Conservation (phyloP, 2,113 vertebrate genomes). For the Scophthalmus maximus region DNA sequence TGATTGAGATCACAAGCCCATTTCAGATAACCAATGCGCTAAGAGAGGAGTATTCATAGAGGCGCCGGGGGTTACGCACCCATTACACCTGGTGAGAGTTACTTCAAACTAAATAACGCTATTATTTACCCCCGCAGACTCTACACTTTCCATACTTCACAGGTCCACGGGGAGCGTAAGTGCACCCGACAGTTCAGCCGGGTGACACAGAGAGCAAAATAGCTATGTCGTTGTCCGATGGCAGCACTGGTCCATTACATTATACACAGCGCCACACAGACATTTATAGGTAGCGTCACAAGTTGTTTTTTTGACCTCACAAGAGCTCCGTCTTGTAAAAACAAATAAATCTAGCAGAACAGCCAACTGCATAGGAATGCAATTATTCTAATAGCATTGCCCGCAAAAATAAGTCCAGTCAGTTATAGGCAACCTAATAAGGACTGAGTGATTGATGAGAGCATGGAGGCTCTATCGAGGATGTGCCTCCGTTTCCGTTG, state of each 20-base stretch:
- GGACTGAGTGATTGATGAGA: constrained; percentile 70
- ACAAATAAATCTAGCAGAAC: constrained; percentile 72
- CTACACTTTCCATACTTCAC: constrained; percentile 51
- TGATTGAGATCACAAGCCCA: constrained; percentile 69
- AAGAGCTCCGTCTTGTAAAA: constrained; percentile 64
- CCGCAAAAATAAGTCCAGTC: constrained; percentile 68
- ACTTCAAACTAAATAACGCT: constrained; percentile 61
- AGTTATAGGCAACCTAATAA: constrained; percentile 77
- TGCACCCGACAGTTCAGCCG: not conserved
- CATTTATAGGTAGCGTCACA: constrained; percentile 56
- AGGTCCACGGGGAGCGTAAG: constrained; percentile 15
- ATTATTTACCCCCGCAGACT: constrained; percentile 56
- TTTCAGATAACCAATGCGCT: constrained; percentile 63
- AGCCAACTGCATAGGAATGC: constrained; percentile 62
- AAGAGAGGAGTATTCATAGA: constrained; percentile 56
- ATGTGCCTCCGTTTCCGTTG: constrained; percentile 27
- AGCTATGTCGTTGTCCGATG: constrained; percentile 17
- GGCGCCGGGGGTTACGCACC: constrained; percentile 45
- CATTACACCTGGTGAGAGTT: constrained; percentile 61
- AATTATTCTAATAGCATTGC: constrained; percentile 79
- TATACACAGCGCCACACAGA: constrained; percentile 30
- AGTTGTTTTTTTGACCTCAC: constrained; percentile 73
- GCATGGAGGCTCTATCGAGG: constrained; percentile 39
- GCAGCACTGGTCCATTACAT: constrained; percentile 40
- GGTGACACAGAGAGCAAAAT: constrained; percentile 26